phyloP scores from a whole-genome alignment of 2,797 vertebrate genomes.

The Calcarius lapponicus region DNA sequence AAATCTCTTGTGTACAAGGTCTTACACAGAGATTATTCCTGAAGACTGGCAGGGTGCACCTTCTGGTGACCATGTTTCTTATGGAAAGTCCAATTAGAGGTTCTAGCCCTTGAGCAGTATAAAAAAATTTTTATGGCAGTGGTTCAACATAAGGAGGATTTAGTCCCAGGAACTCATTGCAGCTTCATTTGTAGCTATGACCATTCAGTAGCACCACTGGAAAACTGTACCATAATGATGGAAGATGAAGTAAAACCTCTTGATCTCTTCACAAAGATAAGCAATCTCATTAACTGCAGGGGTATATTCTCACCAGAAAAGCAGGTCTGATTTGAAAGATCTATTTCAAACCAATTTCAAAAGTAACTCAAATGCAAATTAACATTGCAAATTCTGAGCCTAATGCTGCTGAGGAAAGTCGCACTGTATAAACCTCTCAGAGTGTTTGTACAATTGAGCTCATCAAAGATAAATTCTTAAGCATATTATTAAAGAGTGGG shows the following conservation, averaged over 20 bases:
- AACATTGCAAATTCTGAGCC: constrained; percentile 17
- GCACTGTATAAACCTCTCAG: background rate
- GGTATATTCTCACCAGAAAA: background rate
- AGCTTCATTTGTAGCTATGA: background rate
- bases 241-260: background rate
- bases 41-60: background rate
- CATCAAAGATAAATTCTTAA: constrained; percentile 10
- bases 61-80: background rate
- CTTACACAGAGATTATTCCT: background rate
- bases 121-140: background rate
- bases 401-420: background rate
- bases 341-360: constrained; percentile 12
- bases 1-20: background rate
- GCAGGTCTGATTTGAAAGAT: background rate
- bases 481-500: constrained; percentile 2
- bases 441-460: constrained; percentile 9
- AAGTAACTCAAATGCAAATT: constrained; percentile 11
- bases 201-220: background rate
- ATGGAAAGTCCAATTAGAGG: background rate
- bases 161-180: background rate
- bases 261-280: background rate
- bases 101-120: background rate
- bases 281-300: background rate
- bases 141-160: background rate
- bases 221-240: background rate